phyloP scores from a whole-genome alignment of 2,797 vertebrate species.

The Remorina albescens region DNA sequence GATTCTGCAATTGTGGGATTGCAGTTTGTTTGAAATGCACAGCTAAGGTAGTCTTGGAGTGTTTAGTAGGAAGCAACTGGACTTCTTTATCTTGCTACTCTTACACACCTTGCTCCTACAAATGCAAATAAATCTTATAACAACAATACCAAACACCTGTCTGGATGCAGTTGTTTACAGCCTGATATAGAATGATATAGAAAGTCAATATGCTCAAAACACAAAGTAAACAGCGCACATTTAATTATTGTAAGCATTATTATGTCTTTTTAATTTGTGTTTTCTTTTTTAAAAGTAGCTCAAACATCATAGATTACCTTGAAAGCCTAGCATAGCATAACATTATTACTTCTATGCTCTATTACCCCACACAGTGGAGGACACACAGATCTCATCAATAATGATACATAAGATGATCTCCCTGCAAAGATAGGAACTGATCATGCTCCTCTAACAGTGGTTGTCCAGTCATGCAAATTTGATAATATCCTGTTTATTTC shows the following conservation, averaged over 20 bases:
- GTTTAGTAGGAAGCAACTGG: too few relatives aligned
- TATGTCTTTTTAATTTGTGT: not conserved
- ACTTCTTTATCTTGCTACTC: too few relatives aligned
- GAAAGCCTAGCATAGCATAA: conserved; percentile 7
- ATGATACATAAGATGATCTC: conserved; percentile 16
- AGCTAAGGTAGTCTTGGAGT: too few relatives aligned
- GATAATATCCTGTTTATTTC: conserved; percentile 1
- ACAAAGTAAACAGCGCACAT: not conserved
- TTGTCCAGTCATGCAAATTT: not conserved
- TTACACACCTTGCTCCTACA: not conserved
- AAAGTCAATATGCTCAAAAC: not conserved
- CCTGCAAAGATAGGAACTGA: conserved; percentile 16
- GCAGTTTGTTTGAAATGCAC: too few relatives aligned
- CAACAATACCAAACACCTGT: not conserved
- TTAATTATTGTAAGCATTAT: not conserved
- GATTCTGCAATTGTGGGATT: too few relatives aligned
- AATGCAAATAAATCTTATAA: not conserved
- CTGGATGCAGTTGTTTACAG: not conserved
- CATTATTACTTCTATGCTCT: conserved; percentile 16
- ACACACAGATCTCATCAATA: conserved; percentile 36
- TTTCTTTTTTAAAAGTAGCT: not conserved
- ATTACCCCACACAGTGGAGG: conserved; percentile 1
- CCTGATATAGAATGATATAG: not conserved
- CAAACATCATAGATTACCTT: not conserved
- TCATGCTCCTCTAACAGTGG: conserved; percentile 5